These are phyloP conservation scores for Heptranchias perlo DNA, from an alignment of 2,113 vertebrate species.

Conservation along the genomic window DNA sequence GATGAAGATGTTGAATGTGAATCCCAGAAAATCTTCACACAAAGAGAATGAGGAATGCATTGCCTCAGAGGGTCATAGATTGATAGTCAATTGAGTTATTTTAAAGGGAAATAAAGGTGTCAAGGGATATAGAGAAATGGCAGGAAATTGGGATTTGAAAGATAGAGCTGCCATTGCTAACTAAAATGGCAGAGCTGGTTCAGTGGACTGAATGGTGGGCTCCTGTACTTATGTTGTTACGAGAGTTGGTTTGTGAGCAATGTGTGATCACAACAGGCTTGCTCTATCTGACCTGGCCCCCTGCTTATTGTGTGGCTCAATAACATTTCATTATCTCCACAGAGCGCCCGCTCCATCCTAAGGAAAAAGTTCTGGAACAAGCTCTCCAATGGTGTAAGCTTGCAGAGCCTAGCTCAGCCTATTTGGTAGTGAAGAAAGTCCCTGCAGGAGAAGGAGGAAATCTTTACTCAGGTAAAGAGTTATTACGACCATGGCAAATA, in stretches of 20 bases:
- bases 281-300: background rate
- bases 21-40: too few species aligned
- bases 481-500: too few species aligned
- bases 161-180: too few species aligned
- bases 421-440: slow-evolving; percentile 82
- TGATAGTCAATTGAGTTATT: too few species aligned
- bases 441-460: slow-evolving; percentile 72
- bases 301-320: background rate
- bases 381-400: slow-evolving; percentile 94
- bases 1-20: too few species aligned
- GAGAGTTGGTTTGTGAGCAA: background rate
- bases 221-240: background rate
- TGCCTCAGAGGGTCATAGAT: too few species aligned
- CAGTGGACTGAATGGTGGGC: background rate
- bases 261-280: background rate
- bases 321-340: background rate
- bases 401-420: slow-evolving; percentile 79
- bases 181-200: too few species aligned
- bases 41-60: too few species aligned
- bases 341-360: slow-evolving; percentile 90
- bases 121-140: too few species aligned
- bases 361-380: slow-evolving; percentile 92
- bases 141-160: too few species aligned
- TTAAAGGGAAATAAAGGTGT: too few species aligned
- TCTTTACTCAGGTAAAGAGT: slow-evolving; percentile 78